Evolutionary conservation across 2,797 vertebrate genomes (phyloP).

Genomic region (Urophycis tenuis): DNA sequence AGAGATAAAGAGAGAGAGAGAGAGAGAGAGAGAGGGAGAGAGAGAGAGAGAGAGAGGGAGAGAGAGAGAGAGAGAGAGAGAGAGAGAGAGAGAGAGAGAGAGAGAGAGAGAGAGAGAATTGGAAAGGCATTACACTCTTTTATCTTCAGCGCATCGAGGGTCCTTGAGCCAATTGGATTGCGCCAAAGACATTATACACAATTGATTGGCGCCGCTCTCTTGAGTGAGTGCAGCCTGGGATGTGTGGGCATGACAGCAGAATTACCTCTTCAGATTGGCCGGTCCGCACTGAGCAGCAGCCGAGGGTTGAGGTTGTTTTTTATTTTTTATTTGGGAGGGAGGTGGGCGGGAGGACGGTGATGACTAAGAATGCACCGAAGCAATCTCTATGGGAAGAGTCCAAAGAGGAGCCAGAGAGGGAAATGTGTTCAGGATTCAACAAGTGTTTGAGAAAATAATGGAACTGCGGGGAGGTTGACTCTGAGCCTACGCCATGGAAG

Average conservation of each 20-base stretch:
- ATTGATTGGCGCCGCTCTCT: conserved; percentile 49
- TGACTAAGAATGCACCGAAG: conserved; percentile 32
- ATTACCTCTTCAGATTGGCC: conserved; percentile 35
- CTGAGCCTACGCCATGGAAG: background rate
- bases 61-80: conserved; percentile 16
- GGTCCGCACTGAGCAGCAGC: conserved; percentile 5
- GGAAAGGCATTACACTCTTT: conserved; percentile 51
- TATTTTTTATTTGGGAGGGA: too few relatives aligned
- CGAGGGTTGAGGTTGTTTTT: background rate
- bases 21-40: too few relatives aligned
- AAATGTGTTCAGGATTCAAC: conserved; percentile 25
- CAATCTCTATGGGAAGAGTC: conserved; percentile 28
- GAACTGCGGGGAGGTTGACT: conserved; percentile 8
- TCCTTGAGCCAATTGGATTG: conserved; percentile 63
- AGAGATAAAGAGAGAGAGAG: too few relatives aligned
- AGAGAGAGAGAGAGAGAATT: conserved; percentile 10
- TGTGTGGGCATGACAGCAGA: conserved; percentile 44
- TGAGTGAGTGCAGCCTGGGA: conserved; percentile 42
- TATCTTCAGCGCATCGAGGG: conserved; percentile 53
- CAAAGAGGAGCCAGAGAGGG: conserved; percentile 30
- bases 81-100: background rate
- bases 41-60: conserved; percentile 18
- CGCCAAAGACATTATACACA: conserved; percentile 46
- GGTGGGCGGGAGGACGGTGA: too few relatives aligned
- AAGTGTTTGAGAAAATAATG: conserved; percentile 2